Percentiles rank a stretch among this genome's conserved stretches.
These are phyloP conservation scores for Drosophila colorata DNA, from an alignment of 2,888 invertebrate genomes.

Conservation along the genomic window DNA sequence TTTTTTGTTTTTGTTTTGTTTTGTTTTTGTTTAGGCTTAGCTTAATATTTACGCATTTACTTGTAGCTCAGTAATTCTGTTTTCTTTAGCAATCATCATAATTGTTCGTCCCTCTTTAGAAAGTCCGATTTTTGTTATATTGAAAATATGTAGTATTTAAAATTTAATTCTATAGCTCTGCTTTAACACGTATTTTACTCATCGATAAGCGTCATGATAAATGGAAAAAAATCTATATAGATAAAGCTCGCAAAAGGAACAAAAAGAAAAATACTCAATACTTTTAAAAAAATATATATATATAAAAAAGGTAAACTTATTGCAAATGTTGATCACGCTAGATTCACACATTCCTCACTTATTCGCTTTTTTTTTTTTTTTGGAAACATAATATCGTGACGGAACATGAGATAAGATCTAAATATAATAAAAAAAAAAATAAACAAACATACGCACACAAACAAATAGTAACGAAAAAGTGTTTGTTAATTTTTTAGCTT, in stretches of 20 bases:
- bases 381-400: constrained; percentile 53
- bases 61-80: constrained; percentile 49
- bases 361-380: constrained; percentile 17
- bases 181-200: constrained; percentile 38
- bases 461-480: constrained; percentile 50
- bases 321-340: constrained; percentile 54
- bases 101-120: constrained; percentile 39
- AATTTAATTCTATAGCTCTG: constrained; percentile 62
- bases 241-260: constrained; percentile 37
- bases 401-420: constrained; percentile 51
- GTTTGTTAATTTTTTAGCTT: constrained; percentile 37
- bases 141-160: constrained; percentile 41
- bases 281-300: constrained; percentile 25
- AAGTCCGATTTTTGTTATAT: constrained; percentile 34
- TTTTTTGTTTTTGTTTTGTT: too few relatives aligned
- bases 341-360: constrained; percentile 15
- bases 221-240: constrained; percentile 45
- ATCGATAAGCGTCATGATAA: constrained; percentile 57
- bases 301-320: constrained; percentile 40
- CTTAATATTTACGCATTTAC: constrained; percentile 62
- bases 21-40: constrained; percentile 45
- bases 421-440: constrained; percentile 36
- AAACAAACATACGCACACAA: constrained; percentile 56
- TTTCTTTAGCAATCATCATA: constrained; percentile 50
- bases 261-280: constrained; percentile 43